Evolutionary conservation across 2,113 vertebrate species (phyloP).

Genomic region (Gracilinanus agilis): DNA sequence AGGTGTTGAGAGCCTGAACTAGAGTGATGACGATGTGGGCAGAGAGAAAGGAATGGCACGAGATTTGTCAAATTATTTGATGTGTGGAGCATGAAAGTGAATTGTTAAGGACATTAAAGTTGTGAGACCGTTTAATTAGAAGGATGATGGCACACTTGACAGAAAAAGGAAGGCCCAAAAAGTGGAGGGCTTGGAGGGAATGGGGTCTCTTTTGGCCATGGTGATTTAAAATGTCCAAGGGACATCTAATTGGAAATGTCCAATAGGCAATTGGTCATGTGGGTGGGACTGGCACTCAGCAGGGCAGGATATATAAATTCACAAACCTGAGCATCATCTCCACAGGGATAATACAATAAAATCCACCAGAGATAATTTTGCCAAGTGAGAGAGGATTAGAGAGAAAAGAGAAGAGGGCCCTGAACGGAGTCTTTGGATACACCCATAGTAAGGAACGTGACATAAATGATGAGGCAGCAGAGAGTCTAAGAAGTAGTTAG

Average conservation of each 20-base stretch:
- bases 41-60: not conserved
- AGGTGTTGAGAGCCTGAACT: no score
- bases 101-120: not conserved
- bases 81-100: not conserved
- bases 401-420: not conserved
- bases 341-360: not conserved
- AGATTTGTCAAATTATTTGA: not conserved
- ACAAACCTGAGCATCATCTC: not conserved
- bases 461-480: not conserved
- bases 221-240: not conserved
- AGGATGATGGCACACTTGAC: not conserved
- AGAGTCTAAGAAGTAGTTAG: not conserved
- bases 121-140: no score
- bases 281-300: not conserved
- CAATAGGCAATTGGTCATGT: not conserved
- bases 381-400: not conserved
- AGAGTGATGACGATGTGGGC: no score
- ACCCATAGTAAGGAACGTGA: not conserved
- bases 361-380: not conserved
- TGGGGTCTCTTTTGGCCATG: not conserved
- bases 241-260: not conserved
- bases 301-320: not conserved
- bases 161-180: not conserved
- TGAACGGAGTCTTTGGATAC: not conserved
- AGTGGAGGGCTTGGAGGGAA: not conserved